Percentiles rank a stretch among this genome's conserved stretches.
Conservation (phyloP, 1,140 invertebrate genomes). For the Pseudomyrmex sp. region DNA sequence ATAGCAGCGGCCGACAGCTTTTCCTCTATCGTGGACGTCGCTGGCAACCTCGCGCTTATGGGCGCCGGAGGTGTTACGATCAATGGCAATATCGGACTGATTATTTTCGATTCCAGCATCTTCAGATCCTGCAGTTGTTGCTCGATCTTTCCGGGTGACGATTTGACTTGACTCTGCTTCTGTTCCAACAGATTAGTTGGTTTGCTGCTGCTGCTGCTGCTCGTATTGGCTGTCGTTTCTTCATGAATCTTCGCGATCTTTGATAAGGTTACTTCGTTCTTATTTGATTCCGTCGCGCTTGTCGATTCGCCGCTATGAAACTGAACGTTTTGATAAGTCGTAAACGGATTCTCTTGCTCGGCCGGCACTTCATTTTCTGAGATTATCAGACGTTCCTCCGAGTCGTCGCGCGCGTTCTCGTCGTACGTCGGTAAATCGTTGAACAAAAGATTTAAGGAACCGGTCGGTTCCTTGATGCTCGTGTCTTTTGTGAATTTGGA, state of each 20-base stretch:
- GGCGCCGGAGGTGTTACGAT: conserved; percentile 77
- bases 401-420: conserved; percentile 81
- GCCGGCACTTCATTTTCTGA: conserved; percentile 86
- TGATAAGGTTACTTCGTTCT: conserved; percentile 60
- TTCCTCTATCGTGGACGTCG: conserved; percentile 83
- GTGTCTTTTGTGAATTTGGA: conserved; percentile 78
- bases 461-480: conserved; percentile 61
- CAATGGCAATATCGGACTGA: conserved; percentile 71
- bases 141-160: neutral
- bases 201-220: conserved; percentile 51
- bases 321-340: conserved; percentile 85
- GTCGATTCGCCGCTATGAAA: conserved; percentile 79
- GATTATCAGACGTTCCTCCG: conserved; percentile 85
- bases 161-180: conserved; percentile 53
- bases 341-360: conserved; percentile 85
- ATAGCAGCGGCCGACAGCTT: conserved; percentile 81
- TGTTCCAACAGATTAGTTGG: conserved; percentile 34
- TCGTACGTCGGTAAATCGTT: conserved; percentile 76
- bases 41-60: conserved; percentile 81
- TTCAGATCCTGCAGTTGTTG: conserved; percentile 65
- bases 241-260: conserved; percentile 53
- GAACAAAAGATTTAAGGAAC: conserved; percentile 77
- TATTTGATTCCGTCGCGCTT: conserved; percentile 65
- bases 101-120: conserved; percentile 72
- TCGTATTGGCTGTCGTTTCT: neutral